Evolutionary conservation across 2,113 vertebrate species (phyloP), one percentile per base, ranked within the genome.

Genomic region (Petroica traversi): DNA sequence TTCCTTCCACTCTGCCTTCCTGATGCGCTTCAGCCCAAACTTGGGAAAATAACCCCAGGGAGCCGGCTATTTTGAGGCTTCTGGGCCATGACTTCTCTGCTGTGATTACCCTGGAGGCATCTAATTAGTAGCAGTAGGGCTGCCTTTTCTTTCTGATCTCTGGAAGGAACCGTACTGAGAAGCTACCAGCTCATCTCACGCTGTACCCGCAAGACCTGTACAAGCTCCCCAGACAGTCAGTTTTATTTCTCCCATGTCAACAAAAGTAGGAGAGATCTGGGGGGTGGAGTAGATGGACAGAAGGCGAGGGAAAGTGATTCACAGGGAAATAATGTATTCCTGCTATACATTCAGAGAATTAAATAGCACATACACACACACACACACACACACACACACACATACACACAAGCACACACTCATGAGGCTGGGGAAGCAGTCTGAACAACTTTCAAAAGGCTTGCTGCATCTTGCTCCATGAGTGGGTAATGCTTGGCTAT

Each of bases 381-480:
- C 91, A 61, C 84, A 96, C 88, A 87, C 69, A 48, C 85, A 96
- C 94, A 95, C 78, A 93, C 81, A 78, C 55, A 77, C 91, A 61
- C 82, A 96, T n/a, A n/a, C n/a, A n/a, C n/a, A n/a, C n/a, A n/a
- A 85, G 62, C 94, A 92, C 68, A 61, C 88, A 95, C 96, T 94
- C 63, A 36, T 89, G 95, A 96, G 96, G 73, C 92, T 94, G 96
- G 94, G 89, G 88, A 93, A 93, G 83, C 95, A 89, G 89, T 71
- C 78, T 76, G 95, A 96, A 96, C 95, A 93, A 94, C 92, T 97
- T 97, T 96, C 88, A 92, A 97, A 95, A 97, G 92, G 67, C 96
- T 45, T 92, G 96, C 97, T 95, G 95, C 73, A 93, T 97, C 97
- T 97, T 97, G 96, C 91, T 95, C 61, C 45, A 96, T 90, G 89